These are phyloP conservation scores for Aporophyla lueneburgensis DNA, from an alignment of 2,888 invertebrate species.

Conservation along the genomic window DNA sequence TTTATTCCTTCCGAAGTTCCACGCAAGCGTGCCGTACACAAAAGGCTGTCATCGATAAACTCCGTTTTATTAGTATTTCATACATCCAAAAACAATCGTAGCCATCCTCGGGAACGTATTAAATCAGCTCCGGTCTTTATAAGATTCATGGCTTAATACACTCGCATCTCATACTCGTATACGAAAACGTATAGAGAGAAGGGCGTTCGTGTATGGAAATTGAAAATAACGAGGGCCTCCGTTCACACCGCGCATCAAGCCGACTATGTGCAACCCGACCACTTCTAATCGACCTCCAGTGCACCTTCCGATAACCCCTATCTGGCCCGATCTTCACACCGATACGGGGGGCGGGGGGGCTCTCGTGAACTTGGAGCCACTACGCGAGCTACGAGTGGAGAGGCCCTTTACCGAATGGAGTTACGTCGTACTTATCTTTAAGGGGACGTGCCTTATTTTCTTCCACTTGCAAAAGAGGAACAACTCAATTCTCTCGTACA, in stretches of 20 bases:
- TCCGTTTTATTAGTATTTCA: conserved; percentile 69
- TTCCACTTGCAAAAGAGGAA: conserved; percentile 81
- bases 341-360: conserved; percentile 79
- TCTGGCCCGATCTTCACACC: conserved; percentile 79
- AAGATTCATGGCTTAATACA: conserved; percentile 89
- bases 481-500: conserved; percentile 84
- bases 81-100: conserved; percentile 74
- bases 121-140: conserved; percentile 86
- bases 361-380: conserved; percentile 83
- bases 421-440: conserved; percentile 90
- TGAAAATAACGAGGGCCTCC: conserved; percentile 90
- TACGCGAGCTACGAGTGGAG: conserved; percentile 84
- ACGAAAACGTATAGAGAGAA: conserved; percentile 84
- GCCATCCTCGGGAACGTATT: conserved; percentile 73
- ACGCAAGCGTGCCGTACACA: conserved; percentile 55
- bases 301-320: conserved; percentile 81
- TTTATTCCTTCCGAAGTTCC: conserved; percentile 58
- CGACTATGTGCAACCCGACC: conserved; percentile 83
- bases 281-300: conserved; percentile 81
- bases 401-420: conserved; percentile 90
- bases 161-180: conserved; percentile 83
- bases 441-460: conserved; percentile 89
- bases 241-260: conserved; percentile 88
- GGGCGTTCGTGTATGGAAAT: conserved; percentile 90
- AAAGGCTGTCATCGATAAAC: conserved; percentile 67